phyloP scores from a whole-genome alignment of 2,888 invertebrate species.

The Leptothorax acervorum region DNA sequence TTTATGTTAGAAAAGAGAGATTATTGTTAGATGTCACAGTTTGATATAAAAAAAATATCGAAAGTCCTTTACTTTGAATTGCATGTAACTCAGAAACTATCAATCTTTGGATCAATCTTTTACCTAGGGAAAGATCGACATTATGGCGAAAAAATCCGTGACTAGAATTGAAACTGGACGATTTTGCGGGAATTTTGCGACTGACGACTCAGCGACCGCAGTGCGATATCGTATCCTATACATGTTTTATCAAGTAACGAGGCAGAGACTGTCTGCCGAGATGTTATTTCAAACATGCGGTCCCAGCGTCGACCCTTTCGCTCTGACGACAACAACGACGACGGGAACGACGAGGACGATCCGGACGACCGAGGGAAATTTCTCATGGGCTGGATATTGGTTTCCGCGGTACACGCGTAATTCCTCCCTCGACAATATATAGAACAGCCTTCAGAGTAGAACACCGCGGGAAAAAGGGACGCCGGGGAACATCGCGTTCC shows the following conservation, averaged over 20 bases:
- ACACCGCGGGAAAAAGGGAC: slow-evolving; percentile 33
- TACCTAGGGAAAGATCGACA: neutral
- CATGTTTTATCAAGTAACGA: slow-evolving; percentile 40
- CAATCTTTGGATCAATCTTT: neutral
- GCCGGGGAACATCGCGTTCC: slow-evolving; percentile 65
- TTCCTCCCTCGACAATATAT: slow-evolving; percentile 69
- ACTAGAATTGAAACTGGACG: neutral
- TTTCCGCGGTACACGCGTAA: slow-evolving; percentile 71
- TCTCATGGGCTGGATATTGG: slow-evolving; percentile 74
- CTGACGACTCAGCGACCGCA: neutral
- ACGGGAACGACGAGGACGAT: slow-evolving; percentile 18
- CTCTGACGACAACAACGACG: slow-evolving; percentile 21
- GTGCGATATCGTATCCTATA: slow-evolving; percentile 15
- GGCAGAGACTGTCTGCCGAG: slow-evolving; percentile 34
- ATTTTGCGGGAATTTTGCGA: neutral
- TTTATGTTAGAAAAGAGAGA: neutral
- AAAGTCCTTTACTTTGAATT: neutral
- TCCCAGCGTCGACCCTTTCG: neutral
- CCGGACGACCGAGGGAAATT: slow-evolving; percentile 60
- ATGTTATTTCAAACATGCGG: slow-evolving; percentile 69
- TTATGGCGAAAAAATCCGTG: neutral
- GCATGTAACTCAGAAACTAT: neutral
- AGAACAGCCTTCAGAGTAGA: slow-evolving; percentile 28
- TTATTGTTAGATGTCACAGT: neutral
- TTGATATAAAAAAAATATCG: neutral